Conservation (phyloP, 2,888 invertebrate genomes). For the Pollenia griseotomentosa region DNA sequence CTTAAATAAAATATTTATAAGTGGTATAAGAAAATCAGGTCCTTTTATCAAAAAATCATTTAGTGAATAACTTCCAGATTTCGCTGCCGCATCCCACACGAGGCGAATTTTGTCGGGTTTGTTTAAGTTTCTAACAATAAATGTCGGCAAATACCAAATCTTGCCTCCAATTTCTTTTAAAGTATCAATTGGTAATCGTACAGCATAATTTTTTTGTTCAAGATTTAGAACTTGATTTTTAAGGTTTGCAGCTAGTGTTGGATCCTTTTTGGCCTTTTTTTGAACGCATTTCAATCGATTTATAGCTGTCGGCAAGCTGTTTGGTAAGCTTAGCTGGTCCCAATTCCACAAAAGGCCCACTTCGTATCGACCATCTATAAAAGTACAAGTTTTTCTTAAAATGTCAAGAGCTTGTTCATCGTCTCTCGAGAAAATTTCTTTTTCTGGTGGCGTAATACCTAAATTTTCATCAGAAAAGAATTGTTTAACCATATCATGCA, state of each 20-base stretch:
- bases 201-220: constrained; percentile 48
- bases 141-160: constrained; percentile 63
- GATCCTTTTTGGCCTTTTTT: constrained; percentile 16
- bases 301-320: constrained; percentile 46
- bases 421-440: background rate
- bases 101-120: constrained; percentile 55
- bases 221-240: constrained; percentile 60
- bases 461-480: constrained; percentile 42
- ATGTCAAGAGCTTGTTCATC: constrained; percentile 45
- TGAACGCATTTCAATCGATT: constrained; percentile 35
- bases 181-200: constrained; percentile 22
- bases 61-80: constrained; percentile 3
- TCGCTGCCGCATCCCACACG: constrained; percentile 57
- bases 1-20: constrained; percentile 15
- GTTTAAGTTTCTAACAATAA: constrained; percentile 52
- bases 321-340: constrained; percentile 25
- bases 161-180: constrained; percentile 8
- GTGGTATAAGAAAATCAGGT: constrained; percentile 33
- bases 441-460: constrained; percentile 7
- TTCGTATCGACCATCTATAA: constrained; percentile 34
- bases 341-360: constrained; percentile 44
- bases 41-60: constrained; percentile 56
- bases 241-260: background rate
- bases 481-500: constrained; percentile 46
- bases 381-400: constrained; percentile 36